phyloP scores from a whole-genome alignment of 2,113 vertebrate genomes.

The Clupea harengus region DNA sequence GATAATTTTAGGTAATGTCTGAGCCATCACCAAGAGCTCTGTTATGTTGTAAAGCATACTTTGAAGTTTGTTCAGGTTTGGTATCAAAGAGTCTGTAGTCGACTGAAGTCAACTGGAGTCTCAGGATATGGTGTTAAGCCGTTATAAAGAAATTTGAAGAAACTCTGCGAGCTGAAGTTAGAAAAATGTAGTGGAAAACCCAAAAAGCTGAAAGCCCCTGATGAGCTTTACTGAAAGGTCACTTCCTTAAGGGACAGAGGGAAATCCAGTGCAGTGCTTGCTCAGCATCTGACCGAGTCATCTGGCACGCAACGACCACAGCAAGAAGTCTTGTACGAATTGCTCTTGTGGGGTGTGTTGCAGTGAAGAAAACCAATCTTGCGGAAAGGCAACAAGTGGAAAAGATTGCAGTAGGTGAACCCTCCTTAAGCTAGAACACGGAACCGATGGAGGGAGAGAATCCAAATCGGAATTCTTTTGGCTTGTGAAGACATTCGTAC shows the following conservation, averaged over 20 bases:
- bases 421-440: neutral
- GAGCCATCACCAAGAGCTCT: too few relatives aligned
- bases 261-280: neutral
- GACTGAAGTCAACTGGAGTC: neutral
- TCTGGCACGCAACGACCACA: neutral
- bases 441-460: neutral
- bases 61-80: neutral
- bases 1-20: too few relatives aligned
- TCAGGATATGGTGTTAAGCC: neutral
- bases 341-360: neutral
- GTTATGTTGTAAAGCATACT: neutral
- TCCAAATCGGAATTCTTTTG: too few relatives aligned
- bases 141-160: neutral
- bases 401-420: neutral
- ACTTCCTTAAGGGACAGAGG: neutral
- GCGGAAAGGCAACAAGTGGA: neutral
- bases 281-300: neutral
- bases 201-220: neutral
- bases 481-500: too few relatives aligned
- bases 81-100: neutral
- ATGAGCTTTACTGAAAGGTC: neutral
- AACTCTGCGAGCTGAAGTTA: too few relatives aligned
- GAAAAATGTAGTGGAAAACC: neutral
- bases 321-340: neutral
- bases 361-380: neutral